phyloP scores from a whole-genome alignment of 2,888 invertebrate genomes.

The Athalia rosae region DNA sequence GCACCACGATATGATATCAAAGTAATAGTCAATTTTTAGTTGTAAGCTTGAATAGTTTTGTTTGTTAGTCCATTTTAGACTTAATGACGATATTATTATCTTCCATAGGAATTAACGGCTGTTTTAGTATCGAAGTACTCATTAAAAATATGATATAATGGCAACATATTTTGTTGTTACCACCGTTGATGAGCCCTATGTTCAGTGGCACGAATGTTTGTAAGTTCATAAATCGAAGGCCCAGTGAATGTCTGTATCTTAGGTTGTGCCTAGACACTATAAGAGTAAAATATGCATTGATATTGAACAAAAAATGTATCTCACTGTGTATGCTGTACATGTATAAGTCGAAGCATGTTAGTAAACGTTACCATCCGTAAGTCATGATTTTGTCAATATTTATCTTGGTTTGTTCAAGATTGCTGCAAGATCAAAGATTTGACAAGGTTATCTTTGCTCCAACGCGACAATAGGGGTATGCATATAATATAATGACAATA shows the following conservation, averaged over 20 bases:
- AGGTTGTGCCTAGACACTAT: conserved; percentile 2
- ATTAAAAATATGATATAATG: not conserved
- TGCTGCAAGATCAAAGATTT: conserved; percentile 25
- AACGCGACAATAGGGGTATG: conserved; percentile 6
- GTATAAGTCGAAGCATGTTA: conserved; percentile 17
- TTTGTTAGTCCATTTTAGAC: conserved; percentile 6
- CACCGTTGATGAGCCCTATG: not conserved
- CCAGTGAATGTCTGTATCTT: conserved; percentile 22
- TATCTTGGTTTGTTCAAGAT: conserved; percentile 8
- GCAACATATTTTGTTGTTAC: not conserved
- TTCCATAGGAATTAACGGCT: conserved; percentile 3
- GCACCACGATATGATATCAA: not conserved
- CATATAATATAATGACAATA: conserved; percentile 31
- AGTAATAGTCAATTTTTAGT: conserved; percentile 27
- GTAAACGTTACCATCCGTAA: conserved; percentile 6
- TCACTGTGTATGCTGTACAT: conserved; percentile 3
- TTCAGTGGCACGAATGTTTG: not conserved
- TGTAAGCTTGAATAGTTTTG: conserved; percentile 8
- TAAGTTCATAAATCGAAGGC: conserved; percentile 17
- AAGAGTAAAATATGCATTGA: conserved; percentile 6
- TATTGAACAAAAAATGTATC: not conserved
- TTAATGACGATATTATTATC: conserved; percentile 30
- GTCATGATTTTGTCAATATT: conserved; percentile 18
- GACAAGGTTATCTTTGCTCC: conserved; percentile 26
- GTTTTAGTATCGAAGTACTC: not conserved